Percentiles rank a stretch among this genome's conserved stretches.
Evolutionary conservation across 2,888 invertebrate genomes (phyloP).

Genomic region (Polia nebulosa): DNA sequence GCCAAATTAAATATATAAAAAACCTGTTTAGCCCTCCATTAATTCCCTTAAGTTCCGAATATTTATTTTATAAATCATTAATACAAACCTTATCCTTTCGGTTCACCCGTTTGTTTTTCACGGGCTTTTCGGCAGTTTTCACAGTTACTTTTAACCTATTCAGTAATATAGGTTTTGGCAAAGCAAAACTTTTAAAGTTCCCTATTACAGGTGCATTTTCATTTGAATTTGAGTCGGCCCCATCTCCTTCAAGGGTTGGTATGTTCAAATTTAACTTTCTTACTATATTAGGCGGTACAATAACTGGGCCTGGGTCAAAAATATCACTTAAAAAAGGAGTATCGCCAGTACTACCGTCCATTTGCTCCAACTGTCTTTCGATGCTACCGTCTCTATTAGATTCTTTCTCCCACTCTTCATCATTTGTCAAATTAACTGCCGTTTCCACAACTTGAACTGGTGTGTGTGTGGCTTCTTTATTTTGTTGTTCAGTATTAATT

Average conservation of each 20-base stretch:
- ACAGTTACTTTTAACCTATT: conserved; percentile 86
- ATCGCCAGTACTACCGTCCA: conserved; percentile 83
- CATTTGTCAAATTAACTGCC: conserved; percentile 84
- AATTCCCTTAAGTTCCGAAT: conserved; percentile 20
- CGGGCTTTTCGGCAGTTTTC: conserved; percentile 79
- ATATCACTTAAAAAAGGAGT: conserved; percentile 89
- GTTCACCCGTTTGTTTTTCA: conserved; percentile 77
- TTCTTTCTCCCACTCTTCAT: conserved; percentile 87
- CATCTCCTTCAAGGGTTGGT: conserved; percentile 73
- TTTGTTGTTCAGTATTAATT: conserved; percentile 53
- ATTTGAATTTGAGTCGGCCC: conserved; percentile 70
- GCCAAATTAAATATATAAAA: conserved; percentile 18
- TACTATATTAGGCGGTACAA: conserved; percentile 75
- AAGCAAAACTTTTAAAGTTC: conserved; percentile 89
- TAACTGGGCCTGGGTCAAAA: conserved; percentile 86
- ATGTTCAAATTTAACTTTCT: conserved; percentile 82
- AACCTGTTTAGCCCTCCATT: conserved; percentile 20
- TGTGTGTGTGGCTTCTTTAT: conserved; percentile 49
- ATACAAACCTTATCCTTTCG: conserved; percentile 87
- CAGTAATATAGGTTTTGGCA: conserved; percentile 88
- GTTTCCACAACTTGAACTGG: conserved; percentile 75
- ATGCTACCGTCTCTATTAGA: conserved; percentile 83
- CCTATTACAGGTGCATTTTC: conserved; percentile 86
- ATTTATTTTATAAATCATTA: conserved; percentile 37
- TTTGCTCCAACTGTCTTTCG: conserved; percentile 80